phyloP scores from a whole-genome alignment of 1,140 invertebrate genomes.

The Macrosteles quadrilineatus region DNA sequence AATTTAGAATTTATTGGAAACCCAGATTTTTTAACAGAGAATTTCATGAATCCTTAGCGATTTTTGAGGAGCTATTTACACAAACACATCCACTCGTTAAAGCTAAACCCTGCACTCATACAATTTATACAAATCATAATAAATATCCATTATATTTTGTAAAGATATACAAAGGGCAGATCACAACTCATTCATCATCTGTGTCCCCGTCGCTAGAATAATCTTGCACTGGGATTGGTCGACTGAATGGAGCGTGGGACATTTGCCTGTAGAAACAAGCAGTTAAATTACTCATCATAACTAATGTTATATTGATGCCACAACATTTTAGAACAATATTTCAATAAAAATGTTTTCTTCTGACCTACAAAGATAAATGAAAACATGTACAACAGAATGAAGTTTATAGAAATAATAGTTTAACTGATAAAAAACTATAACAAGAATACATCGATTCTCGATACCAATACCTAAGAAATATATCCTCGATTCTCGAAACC shows the following conservation, averaged over 20 bases:
- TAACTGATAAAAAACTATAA: too few species aligned
- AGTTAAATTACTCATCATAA: not conserved
- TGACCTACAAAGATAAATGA: too few species aligned
- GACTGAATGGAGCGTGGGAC: conserved; percentile 72
- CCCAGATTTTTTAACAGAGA: too few species aligned
- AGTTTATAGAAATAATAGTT: too few species aligned
- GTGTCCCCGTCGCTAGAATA: conserved; percentile 90
- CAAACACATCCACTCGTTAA: not conserved
- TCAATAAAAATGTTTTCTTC: too few species aligned
- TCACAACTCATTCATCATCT: conserved; percentile 70
- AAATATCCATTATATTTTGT: conserved; percentile 2
- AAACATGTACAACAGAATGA: too few species aligned
- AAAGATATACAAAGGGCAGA: conserved; percentile 13
- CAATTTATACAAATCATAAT: conserved; percentile 15
- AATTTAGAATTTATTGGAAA: too few species aligned
- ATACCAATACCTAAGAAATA: too few species aligned
- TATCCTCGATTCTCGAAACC: too few species aligned
- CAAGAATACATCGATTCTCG: too few species aligned
- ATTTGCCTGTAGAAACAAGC: conserved; percentile 67
- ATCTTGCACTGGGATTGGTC: conserved; percentile 62
- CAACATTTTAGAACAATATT: too few species aligned
- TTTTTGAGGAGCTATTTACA: not conserved
- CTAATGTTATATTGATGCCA: not conserved
- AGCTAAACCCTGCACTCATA: conserved; percentile 4
- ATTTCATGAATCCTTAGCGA: not conserved